These are phyloP conservation scores for Oikopleura vanhoeffeni DNA, from an alignment of 23 tunicate genomes.

Conservation along the genomic window DNA sequence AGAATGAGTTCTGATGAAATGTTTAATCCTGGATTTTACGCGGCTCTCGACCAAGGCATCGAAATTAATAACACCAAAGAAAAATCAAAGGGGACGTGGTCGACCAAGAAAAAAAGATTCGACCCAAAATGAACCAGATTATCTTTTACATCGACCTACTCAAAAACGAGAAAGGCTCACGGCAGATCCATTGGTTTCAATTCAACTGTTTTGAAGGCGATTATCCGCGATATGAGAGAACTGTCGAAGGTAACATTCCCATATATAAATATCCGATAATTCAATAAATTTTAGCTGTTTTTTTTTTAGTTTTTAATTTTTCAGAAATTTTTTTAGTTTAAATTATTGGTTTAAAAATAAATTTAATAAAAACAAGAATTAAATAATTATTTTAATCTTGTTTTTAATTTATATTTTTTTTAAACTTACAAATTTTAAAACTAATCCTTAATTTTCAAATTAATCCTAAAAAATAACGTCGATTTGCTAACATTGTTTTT, in stretches of 20 bases:
- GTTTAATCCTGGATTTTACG: not conserved
- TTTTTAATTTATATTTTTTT: too few species aligned
- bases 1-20: not conserved
- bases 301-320: too few species aligned
- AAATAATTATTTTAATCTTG: too few species aligned
- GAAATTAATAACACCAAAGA: not conserved
- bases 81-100: not conserved
- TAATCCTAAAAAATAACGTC: too few species aligned
- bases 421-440: too few species aligned
- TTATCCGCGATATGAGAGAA: conserved; percentile 44
- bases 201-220: conserved; percentile 36
- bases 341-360: too few species aligned
- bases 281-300: too few species aligned
- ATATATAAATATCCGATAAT: too few species aligned
- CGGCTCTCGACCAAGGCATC: not conserved
- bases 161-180: conserved; percentile 69
- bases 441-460: too few species aligned
- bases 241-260: too few species aligned
- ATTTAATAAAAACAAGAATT: too few species aligned
- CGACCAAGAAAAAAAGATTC: not conserved
- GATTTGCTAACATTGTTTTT: too few species aligned
- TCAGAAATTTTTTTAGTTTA: conserved; percentile 37
- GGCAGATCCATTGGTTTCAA: conserved; percentile 71
- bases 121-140: not conserved
- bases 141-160: conserved; percentile 24